phyloP scores from a whole-genome alignment of 2,888 invertebrate genomes.

The Eubasilissa splendida region DNA sequence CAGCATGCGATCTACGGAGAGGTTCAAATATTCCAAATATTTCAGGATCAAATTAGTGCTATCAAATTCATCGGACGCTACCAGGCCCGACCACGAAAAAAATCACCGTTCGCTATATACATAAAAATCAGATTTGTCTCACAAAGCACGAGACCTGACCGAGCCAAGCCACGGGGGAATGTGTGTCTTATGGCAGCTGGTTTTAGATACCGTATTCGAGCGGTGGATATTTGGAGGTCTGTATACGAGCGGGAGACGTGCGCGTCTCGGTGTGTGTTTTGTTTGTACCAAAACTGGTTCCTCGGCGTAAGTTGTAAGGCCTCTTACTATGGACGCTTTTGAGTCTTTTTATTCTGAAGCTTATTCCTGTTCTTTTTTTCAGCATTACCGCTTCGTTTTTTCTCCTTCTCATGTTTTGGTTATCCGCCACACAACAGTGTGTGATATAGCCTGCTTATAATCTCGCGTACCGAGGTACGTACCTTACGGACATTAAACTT shows the following conservation, averaged over 20 bases:
- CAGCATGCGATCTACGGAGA: conserved; percentile 21
- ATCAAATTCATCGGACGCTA: conserved; percentile 10
- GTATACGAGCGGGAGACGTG: neutral
- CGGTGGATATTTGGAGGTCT: too few relatives aligned
- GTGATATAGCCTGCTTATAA: neutral
- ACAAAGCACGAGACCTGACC: neutral
- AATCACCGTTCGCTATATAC: conserved; percentile 3
- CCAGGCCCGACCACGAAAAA: neutral
- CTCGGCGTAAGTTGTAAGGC: conserved; percentile 51
- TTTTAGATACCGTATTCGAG: too few relatives aligned
- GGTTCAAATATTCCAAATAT: conserved; percentile 50
- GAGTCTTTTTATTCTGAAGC: conserved; percentile 10
- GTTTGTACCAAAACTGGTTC: conserved; percentile 52
- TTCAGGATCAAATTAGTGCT: conserved; percentile 48
- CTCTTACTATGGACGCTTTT: conserved; percentile 35
- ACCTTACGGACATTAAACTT: too few relatives aligned
- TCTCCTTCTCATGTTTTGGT: conserved; percentile 34
- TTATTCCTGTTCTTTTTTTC: conserved; percentile 54
- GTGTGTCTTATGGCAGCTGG: too few relatives aligned
- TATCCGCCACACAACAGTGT: conserved; percentile 30
- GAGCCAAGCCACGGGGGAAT: too few relatives aligned
- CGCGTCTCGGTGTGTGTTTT: conserved; percentile 8
- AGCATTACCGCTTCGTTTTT: conserved; percentile 52
- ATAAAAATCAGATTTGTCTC: too few relatives aligned
- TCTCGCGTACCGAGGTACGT: too few relatives aligned